These are phyloP conservation scores for Barypeithes pellucidus DNA, from an alignment of 2,888 invertebrate genomes.

Conservation along the genomic window DNA sequence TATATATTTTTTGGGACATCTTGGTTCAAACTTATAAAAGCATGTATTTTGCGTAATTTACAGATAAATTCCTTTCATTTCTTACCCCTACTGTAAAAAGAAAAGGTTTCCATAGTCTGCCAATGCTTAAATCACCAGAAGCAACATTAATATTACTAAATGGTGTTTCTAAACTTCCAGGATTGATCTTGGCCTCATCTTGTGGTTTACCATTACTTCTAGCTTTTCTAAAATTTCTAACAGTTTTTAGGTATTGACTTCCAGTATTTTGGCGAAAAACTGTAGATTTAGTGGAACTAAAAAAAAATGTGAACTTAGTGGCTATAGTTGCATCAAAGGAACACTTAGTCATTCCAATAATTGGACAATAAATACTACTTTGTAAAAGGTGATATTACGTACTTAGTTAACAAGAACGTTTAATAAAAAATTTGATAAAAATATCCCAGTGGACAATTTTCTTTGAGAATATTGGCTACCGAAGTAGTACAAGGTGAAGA, in stretches of 20 bases:
- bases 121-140: slow-evolving; percentile 70
- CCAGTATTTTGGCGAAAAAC: slow-evolving; percentile 44
- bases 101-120: slow-evolving; percentile 76
- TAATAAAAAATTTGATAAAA: too few species aligned
- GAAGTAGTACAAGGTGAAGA: too few species aligned
- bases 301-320: slow-evolving; percentile 11
- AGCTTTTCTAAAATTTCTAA: slow-evolving; percentile 59
- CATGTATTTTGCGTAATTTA: too few species aligned
- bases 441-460: too few species aligned
- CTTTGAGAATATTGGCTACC: too few species aligned
- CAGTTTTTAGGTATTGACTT: slow-evolving; percentile 16
- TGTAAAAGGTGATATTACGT: too few species aligned
- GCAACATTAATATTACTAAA: slow-evolving; percentile 71
- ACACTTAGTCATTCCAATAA: too few species aligned
- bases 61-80: slow-evolving; percentile 7
- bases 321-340: too few species aligned
- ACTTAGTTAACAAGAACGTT: too few species aligned
- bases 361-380: too few species aligned
- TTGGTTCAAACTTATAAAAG: too few species aligned
- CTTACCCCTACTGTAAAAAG: slow-evolving; percentile 79
- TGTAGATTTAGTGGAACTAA: slow-evolving; percentile 54
- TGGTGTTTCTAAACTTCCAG: slow-evolving; percentile 66
- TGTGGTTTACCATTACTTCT: slow-evolving; percentile 52
- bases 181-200: slow-evolving; percentile 58
- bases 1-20: too few species aligned